phyloP scores from a whole-genome alignment of 2,888 invertebrate species.

The Oscheius sp. region DNA sequence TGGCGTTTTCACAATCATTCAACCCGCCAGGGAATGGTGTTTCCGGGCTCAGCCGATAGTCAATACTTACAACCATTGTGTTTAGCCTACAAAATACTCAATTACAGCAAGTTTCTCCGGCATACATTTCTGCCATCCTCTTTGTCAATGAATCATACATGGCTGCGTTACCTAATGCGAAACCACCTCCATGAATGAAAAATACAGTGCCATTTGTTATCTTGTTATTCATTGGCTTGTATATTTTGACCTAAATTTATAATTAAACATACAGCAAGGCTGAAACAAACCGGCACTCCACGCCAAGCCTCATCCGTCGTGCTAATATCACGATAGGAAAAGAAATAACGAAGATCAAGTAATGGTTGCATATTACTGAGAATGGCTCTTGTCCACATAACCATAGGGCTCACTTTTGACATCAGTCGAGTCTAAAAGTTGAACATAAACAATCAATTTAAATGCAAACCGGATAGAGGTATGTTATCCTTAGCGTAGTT shows the following conservation, averaged over 20 bases:
- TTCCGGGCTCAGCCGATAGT: slow-evolving; percentile 74
- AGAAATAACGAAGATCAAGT: not conserved
- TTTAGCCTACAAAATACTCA: slow-evolving; percentile 40
- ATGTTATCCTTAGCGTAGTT: slow-evolving; percentile 54
- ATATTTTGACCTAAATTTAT: slow-evolving; percentile 51
- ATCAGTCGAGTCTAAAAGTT: slow-evolving; percentile 53
- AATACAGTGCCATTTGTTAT: slow-evolving; percentile 60
- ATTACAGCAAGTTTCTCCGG: not conserved
- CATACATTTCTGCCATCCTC: slow-evolving; percentile 54
- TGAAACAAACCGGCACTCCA: slow-evolving; percentile 38
- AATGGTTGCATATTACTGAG: slow-evolving; percentile 42
- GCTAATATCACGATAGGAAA: not conserved
- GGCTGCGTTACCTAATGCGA: slow-evolving; percentile 60
- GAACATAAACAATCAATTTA: not conserved
- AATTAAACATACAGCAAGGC: no score
- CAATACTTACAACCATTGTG: slow-evolving; percentile 54
- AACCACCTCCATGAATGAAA: slow-evolving; percentile 70
- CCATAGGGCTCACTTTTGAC: slow-evolving; percentile 48
- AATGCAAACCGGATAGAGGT: slow-evolving; percentile 60
- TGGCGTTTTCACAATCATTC: slow-evolving; percentile 73
- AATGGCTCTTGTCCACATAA: slow-evolving; percentile 56
- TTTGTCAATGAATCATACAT: slow-evolving; percentile 63
- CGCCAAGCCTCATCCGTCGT: slow-evolving; percentile 34
- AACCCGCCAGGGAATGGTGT: slow-evolving; percentile 73
- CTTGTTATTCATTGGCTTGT: slow-evolving; percentile 45